Base-by-base conservation (phyloP, 1,140 invertebrate genomes). In the Scaptodrosophila lebanonensis region DNA sequence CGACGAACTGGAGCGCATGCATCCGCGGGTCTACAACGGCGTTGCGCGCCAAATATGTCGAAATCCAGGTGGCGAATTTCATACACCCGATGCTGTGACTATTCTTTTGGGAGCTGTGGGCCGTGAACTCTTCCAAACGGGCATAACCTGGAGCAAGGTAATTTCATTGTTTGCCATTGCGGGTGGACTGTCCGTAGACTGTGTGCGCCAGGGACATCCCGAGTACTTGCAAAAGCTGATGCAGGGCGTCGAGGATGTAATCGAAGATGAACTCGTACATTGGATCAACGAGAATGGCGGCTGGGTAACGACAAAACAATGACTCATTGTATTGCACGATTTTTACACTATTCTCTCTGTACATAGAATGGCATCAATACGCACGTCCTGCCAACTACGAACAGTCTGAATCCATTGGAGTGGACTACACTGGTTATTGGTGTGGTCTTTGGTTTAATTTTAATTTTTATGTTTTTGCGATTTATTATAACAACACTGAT, bases 241-340 rank as follows among this genome's bases (percentile, higher is more conserved):
- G 66, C 88, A 92, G 50, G 88, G 89, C 9, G 89, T 93, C 60
- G 89, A 88, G 0, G 89, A 90, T 39, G 88, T 93, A 6, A 86
- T 93, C 1, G 92, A 93, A 70, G 90, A 92, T 61, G 89, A 92
- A 51, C 67, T 93, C 2, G 91, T 91, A 2, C 69, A 87, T 12
- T 94, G 92, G 92, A 91, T 94, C 4, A 89, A 91, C 48, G 88
- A 90, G 11, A 93, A 92, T 72, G 92, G 92, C 17, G 93, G 92
- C 73, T 93, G 93, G 92, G 92, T 93, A 86, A 83, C 73, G 52
- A 15, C 1, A 0, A 6, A 8, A 3, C 11, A 1, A 0, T 2
- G 13, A 11, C 1, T 11, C 16, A 11, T 11, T 7, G 5, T 2
- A 20, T 1, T n/a, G 8, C 13, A 0, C 13, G 8, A 16, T 22